Evolutionary conservation across 2,113 vertebrate genomes (phyloP), one percentile per base, ranked within the genome.

Genomic region (Cyphomyrus plagiostoma): DNA sequence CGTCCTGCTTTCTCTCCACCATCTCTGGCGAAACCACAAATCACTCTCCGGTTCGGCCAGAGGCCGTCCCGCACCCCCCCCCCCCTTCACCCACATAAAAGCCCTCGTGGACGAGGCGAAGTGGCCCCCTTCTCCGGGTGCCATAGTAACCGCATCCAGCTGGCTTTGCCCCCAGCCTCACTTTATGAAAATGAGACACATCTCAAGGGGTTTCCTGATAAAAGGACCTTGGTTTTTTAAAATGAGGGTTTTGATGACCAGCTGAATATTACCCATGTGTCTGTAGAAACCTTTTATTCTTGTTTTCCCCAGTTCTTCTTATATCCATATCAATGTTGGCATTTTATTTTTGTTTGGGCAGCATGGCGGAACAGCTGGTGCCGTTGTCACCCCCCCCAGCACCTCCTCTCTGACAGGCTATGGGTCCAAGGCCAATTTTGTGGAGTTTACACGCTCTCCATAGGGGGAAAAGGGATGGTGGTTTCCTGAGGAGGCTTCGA

Each of bases 71-170:
- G 10, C 50, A 17, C 30, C 62, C 23, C 62, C n/a, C n/a, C 10
- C 62, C 62, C n/a, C n/a, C 11, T 10, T 30, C 62, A 45, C 53
- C 8, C 30, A 42, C 35, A 42, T 23, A 42, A 49, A 89, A 85
- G 80, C 53, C n/a, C 52, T 84, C 39, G 48, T 30, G 48, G 48
- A 49, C 23, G 0, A 53, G 52, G 21, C 35, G 82, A 86, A 21
- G 39, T 50, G 39, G 89, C 89, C 87, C 46, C 80, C 35, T 89
- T 83, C 53, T 39, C 45, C 46, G 82, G 52, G 89, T 53, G 88
- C 89, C 89, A 90, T 90, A 86, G 83, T 90, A 91, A 90, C 90
- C 74, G 87, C 70, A 52, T 58, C 87, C 52, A 46, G 48, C 19
- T 35, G 88, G 83, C 49, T 70, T 87, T 80, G 87, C 88, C 90